Evolutionary conservation across 2,797 vertebrate genomes (phyloP), one percentile per base, ranked within the genome.

Genomic region (Pipistrellus pygmaeus): DNA sequence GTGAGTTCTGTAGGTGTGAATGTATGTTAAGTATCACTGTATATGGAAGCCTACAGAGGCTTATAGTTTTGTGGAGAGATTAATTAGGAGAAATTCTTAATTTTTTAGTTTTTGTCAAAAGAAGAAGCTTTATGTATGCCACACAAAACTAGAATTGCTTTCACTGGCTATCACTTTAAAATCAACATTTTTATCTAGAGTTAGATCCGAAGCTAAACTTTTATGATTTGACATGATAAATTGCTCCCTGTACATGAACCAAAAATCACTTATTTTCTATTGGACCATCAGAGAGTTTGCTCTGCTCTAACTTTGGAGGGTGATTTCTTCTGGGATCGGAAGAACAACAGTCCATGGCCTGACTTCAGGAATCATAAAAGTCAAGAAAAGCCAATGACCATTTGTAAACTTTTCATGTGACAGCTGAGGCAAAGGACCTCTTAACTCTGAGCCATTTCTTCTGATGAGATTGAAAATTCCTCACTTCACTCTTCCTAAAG

Each of bases 391-490:
- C 84, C 30, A 9, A 5, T 85, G 68, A 76, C 44, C 48, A 41
- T 48, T n/a, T 62, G 21, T 69, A 41, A 88, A 60, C 38, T 21
- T 97, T 72, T 66, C 41, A 30, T 73, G 23, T 85, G 64, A 93
- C 81, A 91, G 30, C 88, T 83, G 64, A 76, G 38, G 10, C 66
- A 82, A 91, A 77, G 84, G 62, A 71, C 13, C 80, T 80, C 53
- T 92, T 95, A 55, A 32, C 46, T 91, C 48, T 44, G 41, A 84
- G 71, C 78, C 55, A 64, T 71, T 95, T 94, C 89, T 96, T 91
- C 88, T 92, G 64, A 91, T 80, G 84, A 90, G 85, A 94, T 91
- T 86, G 72, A 78, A 95, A 88, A 44, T 78, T 51, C 91, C 57
- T 92, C 62, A 55, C 35, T 94, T 75, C 20, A 55, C 8, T n/a